phyloP scores from a whole-genome alignment of 1,140 invertebrate species.

The Aphidius ervi region DNA sequence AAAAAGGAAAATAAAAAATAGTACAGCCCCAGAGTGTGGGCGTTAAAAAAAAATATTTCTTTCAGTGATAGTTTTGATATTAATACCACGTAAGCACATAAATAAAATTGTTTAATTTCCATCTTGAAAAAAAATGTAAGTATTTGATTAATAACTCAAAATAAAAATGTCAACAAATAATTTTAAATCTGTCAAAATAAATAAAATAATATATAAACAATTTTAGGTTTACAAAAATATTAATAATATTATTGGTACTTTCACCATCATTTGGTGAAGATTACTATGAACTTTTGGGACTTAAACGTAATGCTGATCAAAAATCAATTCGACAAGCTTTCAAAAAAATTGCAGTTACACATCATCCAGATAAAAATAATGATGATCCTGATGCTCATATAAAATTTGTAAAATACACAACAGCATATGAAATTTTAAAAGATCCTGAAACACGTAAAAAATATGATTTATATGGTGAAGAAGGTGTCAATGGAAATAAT shows the following conservation, averaged over 20 bases:
- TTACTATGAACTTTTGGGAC: slow-evolving; percentile 68
- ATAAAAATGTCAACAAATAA: no score
- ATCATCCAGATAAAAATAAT: slow-evolving; percentile 83
- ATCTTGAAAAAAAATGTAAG: no score
- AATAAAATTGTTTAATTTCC: no score
- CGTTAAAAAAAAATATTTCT: no score
- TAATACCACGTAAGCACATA: no score
- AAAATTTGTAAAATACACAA: slow-evolving; percentile 72
- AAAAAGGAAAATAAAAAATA: no score
- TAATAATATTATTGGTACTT: slow-evolving; percentile 28
- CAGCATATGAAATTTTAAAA: slow-evolving; percentile 81
- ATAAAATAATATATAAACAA: no score
- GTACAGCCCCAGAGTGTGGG: no score
- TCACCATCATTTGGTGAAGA: slow-evolving; percentile 36
- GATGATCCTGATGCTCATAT: slow-evolving; percentile 69
- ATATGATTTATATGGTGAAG: slow-evolving; percentile 78
- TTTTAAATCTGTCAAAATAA: no score
- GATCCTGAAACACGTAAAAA: slow-evolving; percentile 73
- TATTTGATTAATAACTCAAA: no score
- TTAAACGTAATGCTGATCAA: slow-evolving; percentile 65
- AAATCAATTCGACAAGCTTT: slow-evolving; percentile 78
- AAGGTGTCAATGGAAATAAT: slow-evolving; percentile 57
- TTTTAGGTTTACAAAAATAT: slow-evolving; percentile 26
- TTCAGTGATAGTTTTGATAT: no score
- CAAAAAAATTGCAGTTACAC: slow-evolving; percentile 73